phyloP scores from a whole-genome alignment of 2,888 invertebrate species.

The Galeruca laticollis region DNA sequence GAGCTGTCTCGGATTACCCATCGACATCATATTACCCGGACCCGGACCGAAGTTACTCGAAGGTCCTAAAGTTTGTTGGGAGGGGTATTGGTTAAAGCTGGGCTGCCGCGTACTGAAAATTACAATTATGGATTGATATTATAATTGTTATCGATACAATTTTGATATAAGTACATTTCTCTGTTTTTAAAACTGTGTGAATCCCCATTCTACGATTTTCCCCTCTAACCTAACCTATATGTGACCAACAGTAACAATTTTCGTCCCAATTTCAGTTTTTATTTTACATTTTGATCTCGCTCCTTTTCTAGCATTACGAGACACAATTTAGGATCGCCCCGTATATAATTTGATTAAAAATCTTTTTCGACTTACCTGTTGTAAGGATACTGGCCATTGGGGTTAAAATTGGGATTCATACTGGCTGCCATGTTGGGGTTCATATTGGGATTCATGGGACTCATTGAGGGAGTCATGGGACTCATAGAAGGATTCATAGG shows the following conservation, averaged over 20 bases:
- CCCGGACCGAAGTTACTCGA: constrained; percentile 69
- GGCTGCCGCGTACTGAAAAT: constrained; percentile 64
- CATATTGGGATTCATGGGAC: constrained; percentile 50
- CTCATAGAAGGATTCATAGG: constrained; percentile 51
- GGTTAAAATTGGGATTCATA: constrained; percentile 67
- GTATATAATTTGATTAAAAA: neutral
- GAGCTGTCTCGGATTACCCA: constrained; percentile 66
- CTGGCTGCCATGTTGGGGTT: constrained; percentile 55
- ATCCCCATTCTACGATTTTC: too few species aligned
- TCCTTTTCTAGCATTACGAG: too few species aligned
- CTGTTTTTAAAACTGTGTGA: too few species aligned
- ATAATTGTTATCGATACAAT: too few species aligned
- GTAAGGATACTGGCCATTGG: constrained; percentile 64
- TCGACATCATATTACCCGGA: constrained; percentile 69
- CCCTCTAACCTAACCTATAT: too few species aligned
- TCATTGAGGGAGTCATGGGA: constrained; percentile 66
- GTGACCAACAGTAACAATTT: too few species aligned
- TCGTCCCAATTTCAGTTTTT: too few species aligned
- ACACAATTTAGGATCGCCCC: too few species aligned
- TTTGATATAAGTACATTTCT: too few species aligned
- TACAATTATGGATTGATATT: too few species aligned
- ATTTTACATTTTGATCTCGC: too few species aligned
- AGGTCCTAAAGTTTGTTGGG: constrained; percentile 75
- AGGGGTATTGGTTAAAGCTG: constrained; percentile 75
- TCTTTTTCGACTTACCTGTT: constrained; percentile 48